These are phyloP conservation scores for Hypothenemus hampei DNA, from an alignment of 1,140 invertebrate genomes.

Conservation along the genomic window DNA sequence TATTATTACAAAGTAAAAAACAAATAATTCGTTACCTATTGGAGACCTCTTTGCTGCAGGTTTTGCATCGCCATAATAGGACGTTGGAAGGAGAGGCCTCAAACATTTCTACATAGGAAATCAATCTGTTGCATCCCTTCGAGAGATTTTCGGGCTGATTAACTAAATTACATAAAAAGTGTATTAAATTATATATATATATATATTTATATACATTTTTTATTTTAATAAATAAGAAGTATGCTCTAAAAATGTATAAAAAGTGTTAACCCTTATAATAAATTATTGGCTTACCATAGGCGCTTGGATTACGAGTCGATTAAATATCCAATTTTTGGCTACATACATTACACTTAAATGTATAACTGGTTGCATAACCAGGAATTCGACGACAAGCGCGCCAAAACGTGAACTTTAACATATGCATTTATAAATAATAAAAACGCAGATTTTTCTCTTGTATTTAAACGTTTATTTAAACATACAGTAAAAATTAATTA, in stretches of 20 bases:
- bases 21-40: constrained; percentile 50
- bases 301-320: neutral
- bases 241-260: no score
- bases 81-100: constrained; percentile 61
- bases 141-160: neutral
- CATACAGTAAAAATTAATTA: constrained; percentile 27
- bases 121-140: constrained; percentile 30
- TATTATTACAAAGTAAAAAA: neutral
- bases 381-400: no score
- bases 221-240: neutral
- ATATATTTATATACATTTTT: neutral
- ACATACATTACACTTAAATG: neutral
- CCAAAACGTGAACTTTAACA: neutral
- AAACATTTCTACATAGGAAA: constrained; percentile 77
- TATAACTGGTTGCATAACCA: constrained; percentile 8
- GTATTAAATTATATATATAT: no score
- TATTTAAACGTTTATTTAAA: constrained; percentile 23
- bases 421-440: neutral
- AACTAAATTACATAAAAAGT: constrained; percentile 16
- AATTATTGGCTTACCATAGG: constrained; percentile 2
- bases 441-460: neutral
- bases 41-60: constrained; percentile 78
- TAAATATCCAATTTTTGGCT: neutral
- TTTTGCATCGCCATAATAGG: constrained; percentile 69
- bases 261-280: no score